Evolutionary conservation across 2,888 invertebrate genomes (phyloP).

Genomic region (Enchytraeus crypticus): DNA sequence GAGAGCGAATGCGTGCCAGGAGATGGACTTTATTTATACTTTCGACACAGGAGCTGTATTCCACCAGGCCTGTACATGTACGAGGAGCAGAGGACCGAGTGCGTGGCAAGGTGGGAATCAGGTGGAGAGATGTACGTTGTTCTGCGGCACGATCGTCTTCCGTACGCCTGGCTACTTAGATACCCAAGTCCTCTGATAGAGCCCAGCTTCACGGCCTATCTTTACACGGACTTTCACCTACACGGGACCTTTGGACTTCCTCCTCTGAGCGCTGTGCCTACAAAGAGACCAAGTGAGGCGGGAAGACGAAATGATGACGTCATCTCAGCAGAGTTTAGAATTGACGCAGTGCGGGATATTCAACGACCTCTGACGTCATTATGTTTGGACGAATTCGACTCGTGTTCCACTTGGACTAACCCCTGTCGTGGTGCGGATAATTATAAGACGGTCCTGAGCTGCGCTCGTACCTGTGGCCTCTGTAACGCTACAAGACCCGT

Average conservation of each 20-base stretch:
- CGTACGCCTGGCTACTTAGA: constrained; percentile 23
- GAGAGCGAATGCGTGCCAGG: constrained; percentile 26
- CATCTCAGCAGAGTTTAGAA: too few relatives aligned
- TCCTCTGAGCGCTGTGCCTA: constrained; percentile 15
- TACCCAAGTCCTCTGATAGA: constrained; percentile 8
- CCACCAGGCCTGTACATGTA: constrained; percentile 23
- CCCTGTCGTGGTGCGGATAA: constrained; percentile 8
- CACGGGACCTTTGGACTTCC: too few relatives aligned
- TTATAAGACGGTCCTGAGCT: constrained; percentile 21
- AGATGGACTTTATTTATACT: constrained; percentile 23
- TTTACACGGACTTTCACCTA: constrained; percentile 23
- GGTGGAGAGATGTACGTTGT: constrained; percentile 16
- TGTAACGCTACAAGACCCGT: constrained; percentile 23
- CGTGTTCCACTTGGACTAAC: constrained; percentile 8
- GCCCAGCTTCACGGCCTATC: constrained; percentile 15
- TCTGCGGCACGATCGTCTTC: constrained; percentile 12
- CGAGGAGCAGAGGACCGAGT: constrained; percentile 17
- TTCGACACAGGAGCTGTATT: constrained; percentile 22
- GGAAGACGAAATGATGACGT: too few relatives aligned
- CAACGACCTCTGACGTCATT: constrained; percentile 13
- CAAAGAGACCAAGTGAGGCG: not conserved
- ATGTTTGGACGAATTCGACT: constrained; percentile 24
- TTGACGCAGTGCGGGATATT: constrained; percentile 15
- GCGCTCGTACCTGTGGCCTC: constrained; percentile 21
- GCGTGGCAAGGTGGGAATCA: constrained; percentile 23